Evolutionary conservation across 2,113 vertebrate genomes (phyloP).

Genomic region (Oceanodroma tethys): DNA sequence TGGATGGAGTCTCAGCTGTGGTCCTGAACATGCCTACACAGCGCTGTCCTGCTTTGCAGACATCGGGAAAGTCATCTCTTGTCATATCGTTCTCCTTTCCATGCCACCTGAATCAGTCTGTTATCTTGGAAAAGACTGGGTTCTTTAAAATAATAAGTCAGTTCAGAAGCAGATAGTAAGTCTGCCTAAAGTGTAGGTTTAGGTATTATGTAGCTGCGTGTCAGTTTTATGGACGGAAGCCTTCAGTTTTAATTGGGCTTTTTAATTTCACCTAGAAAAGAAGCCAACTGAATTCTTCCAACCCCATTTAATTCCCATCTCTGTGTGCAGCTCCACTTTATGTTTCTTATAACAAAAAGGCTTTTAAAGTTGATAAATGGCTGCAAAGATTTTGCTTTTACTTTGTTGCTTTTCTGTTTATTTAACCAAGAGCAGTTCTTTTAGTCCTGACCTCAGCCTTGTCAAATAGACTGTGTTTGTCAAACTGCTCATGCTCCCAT

Average conservation of each 20-base stretch:
- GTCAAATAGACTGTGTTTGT: constrained; percentile 67
- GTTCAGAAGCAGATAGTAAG: neutral
- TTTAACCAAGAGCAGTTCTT: constrained; percentile 65
- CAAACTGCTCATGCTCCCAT: constrained; percentile 66
- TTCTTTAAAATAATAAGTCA: neutral
- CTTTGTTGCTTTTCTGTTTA: constrained; percentile 68
- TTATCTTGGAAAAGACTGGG: neutral
- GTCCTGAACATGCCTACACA: neutral
- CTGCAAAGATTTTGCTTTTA: constrained; percentile 58
- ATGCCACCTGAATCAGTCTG: neutral
- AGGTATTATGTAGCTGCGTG: neutral
- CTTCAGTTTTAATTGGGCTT: constrained; percentile 25
- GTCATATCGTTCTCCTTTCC: neutral
- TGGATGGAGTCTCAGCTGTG: neutral
- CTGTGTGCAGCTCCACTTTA: constrained; percentile 47
- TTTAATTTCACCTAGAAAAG: constrained; percentile 20
- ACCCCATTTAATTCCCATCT: constrained; percentile 11
- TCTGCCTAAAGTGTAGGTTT: neutral
- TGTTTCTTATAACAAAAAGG: constrained; percentile 47
- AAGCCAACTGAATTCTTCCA: neutral
- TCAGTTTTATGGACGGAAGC: constrained; percentile 6
- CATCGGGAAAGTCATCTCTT: neutral
- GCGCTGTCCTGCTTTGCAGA: neutral
- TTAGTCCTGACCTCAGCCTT: constrained; percentile 62
- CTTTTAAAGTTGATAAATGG: constrained; percentile 69